Percentiles rank a stretch among this genome's conserved stretches.
Evolutionary conservation across 2,888 invertebrate species (phyloP).

Genomic region (Zaprionus obscuricornis): DNA sequence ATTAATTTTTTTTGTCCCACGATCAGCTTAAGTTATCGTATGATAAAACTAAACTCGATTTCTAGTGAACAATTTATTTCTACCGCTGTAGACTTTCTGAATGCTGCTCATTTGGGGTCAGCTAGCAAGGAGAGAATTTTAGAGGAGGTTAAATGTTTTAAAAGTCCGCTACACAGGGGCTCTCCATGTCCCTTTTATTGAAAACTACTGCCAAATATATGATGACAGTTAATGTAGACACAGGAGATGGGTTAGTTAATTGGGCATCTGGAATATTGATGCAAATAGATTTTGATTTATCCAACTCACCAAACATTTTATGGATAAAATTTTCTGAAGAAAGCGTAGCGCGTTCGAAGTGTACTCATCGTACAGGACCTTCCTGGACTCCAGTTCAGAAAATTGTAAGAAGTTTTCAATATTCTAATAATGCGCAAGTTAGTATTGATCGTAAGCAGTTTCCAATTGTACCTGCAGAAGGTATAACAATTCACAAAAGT

Average conservation of each 20-base stretch:
- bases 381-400: conserved; percentile 16
- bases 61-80: neutral
- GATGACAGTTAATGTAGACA: neutral
- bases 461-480: conserved; percentile 13
- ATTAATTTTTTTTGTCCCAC: no score
- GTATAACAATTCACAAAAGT: conserved; percentile 6
- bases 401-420: conserved; percentile 2
- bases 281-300: neutral
- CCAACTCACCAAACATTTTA: neutral
- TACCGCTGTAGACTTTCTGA: neutral
- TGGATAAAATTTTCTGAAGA: conserved; percentile 2
- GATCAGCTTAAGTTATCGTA: no score
- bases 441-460: conserved; percentile 7
- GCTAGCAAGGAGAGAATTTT: neutral
- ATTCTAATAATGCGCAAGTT: neutral
- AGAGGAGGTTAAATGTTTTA: neutral
- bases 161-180: neutral
- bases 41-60: neutral
- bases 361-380: neutral
- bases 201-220: neutral
- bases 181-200: neutral
- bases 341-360: neutral
- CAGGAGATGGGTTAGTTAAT: neutral
- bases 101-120: neutral
- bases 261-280: neutral